These are phyloP conservation scores for Atherinosoma microstoma DNA, from an alignment of 2,797 vertebrate species.

Conservation along the genomic window DNA sequence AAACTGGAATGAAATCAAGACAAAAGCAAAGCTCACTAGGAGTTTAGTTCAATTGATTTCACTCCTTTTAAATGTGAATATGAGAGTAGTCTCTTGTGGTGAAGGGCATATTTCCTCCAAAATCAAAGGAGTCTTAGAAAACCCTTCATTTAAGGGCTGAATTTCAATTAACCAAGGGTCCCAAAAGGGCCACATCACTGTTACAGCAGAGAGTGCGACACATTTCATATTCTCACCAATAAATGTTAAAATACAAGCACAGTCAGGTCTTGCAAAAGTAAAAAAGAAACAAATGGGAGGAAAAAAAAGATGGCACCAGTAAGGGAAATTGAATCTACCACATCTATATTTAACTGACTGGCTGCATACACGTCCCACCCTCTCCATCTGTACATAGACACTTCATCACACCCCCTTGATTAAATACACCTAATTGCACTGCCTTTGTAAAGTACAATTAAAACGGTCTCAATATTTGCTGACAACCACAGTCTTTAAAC, in stretches of 20 bases:
- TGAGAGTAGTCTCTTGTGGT: slow-evolving; percentile 47
- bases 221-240: slow-evolving; percentile 25
- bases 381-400: slow-evolving; percentile 52
- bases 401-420: slow-evolving; percentile 53
- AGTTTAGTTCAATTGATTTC: slow-evolving; percentile 60
- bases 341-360: slow-evolving; percentile 72
- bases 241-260: slow-evolving; percentile 13
- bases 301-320: slow-evolving; percentile 43
- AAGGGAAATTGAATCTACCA: slow-evolving; percentile 55
- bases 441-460: slow-evolving; percentile 40
- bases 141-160: slow-evolving; percentile 39
- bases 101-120: slow-evolving; percentile 41
- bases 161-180: slow-evolving; percentile 48
- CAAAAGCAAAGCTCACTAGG: slow-evolving; percentile 37
- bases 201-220: slow-evolving; percentile 17
- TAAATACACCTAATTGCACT: slow-evolving; percentile 50
- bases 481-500: slow-evolving; percentile 23
- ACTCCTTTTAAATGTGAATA: slow-evolving; percentile 60
- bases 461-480: slow-evolving; percentile 59
- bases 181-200: slow-evolving; percentile 12
- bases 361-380: slow-evolving; percentile 49
- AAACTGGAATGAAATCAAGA: slow-evolving; percentile 22
- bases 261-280: not conserved
- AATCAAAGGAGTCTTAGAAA: slow-evolving; percentile 50
- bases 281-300: slow-evolving; percentile 15